These are phyloP conservation scores for Syritta pipiens DNA, from an alignment of 2,888 invertebrate species.

Conservation along the genomic window DNA sequence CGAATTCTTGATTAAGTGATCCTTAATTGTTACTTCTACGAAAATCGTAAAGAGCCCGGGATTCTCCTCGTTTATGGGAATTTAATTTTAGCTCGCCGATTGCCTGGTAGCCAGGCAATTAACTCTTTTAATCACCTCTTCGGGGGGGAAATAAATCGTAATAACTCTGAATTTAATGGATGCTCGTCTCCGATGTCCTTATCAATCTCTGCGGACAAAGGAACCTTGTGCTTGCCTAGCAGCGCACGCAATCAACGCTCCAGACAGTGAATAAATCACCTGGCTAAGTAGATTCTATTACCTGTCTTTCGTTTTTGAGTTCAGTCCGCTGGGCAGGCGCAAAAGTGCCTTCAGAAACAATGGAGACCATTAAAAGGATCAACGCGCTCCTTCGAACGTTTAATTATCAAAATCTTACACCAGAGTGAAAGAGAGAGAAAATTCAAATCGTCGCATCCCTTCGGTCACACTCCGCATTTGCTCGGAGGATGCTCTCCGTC, in stretches of 20 bases:
- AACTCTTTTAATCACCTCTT: not conserved
- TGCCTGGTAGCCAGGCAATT: not conserved
- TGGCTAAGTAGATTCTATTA: constrained; percentile 35
- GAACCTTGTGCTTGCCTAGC: constrained; percentile 10
- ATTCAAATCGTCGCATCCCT: constrained; percentile 23
- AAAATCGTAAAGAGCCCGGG: no score
- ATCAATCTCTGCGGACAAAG: constrained; percentile 12
- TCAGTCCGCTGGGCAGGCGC: not conserved
- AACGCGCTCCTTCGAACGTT: constrained; percentile 42
- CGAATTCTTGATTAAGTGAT: no score
- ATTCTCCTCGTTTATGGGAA: not conserved
- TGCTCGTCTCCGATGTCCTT: no score
- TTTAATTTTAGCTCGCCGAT: not conserved
- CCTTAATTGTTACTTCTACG: no score
- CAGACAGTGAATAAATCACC: constrained; percentile 58
- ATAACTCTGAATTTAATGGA: not conserved
- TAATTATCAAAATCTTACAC: constrained; percentile 58
- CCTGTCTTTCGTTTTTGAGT: not conserved
- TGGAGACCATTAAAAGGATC: constrained; percentile 28
- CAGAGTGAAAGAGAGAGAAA: constrained; percentile 10
- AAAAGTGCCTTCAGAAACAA: constrained; percentile 13
- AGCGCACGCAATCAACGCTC: constrained; percentile 34
- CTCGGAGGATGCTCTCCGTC: not conserved
- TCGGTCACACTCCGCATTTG: constrained; percentile 40
- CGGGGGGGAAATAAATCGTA: not conserved